Conservation (phyloP, 2,888 invertebrate genomes). For the Ophioninae sp. region DNA sequence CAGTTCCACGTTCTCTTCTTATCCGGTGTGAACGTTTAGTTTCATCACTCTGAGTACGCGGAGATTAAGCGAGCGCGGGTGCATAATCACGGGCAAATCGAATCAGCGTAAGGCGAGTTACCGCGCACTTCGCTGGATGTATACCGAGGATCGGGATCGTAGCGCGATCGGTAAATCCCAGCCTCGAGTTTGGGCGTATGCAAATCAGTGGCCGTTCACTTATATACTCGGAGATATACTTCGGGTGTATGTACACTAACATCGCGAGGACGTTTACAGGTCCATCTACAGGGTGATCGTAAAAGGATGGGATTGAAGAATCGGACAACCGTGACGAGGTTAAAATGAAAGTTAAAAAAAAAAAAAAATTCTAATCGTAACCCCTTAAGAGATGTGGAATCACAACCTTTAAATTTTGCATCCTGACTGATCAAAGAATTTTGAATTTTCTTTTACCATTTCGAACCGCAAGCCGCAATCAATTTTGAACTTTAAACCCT, state of each 20-base stretch:
- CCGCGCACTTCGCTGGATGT: conserved; percentile 29
- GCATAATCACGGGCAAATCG: conserved; percentile 56
- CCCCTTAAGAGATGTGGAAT: too few relatives aligned
- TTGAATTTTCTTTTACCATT: too few relatives aligned
- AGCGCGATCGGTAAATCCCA: conserved; percentile 49
- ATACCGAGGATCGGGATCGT: conserved; percentile 33
- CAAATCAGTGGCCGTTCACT: conserved; percentile 61
- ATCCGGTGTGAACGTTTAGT: conserved; percentile 13
- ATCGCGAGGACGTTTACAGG: too few relatives aligned
- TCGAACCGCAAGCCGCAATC: too few relatives aligned
- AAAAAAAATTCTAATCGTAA: too few relatives aligned
- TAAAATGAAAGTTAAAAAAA: too few relatives aligned
- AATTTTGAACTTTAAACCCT: too few relatives aligned
- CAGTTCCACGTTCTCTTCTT: neutral
- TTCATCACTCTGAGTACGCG: conserved; percentile 36
- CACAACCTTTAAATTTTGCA: too few relatives aligned
- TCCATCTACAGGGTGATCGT: too few relatives aligned
- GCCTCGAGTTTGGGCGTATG: conserved; percentile 38
- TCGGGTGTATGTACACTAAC: neutral
- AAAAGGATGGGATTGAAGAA: too few relatives aligned
- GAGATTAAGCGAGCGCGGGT: conserved; percentile 36
- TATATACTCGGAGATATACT: conserved; percentile 29
- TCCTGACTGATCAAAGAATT: too few relatives aligned
- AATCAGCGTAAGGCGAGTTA: conserved; percentile 46
- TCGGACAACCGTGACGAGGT: too few relatives aligned